These are phyloP conservation scores for Endomychus coccineus DNA, from an alignment of 2,888 invertebrate species.

Conservation along the genomic window DNA sequence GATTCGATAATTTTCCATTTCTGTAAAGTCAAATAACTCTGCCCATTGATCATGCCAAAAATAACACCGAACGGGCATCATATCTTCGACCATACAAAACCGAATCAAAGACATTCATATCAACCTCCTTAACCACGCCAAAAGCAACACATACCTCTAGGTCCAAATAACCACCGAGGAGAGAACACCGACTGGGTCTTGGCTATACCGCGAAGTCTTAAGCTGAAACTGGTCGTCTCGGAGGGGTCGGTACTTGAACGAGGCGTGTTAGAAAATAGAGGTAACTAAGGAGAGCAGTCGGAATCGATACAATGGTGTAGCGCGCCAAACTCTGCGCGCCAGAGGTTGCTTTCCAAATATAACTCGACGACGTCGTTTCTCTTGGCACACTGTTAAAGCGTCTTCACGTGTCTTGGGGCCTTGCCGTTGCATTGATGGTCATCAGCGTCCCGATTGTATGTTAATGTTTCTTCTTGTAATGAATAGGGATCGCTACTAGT, in stretches of 20 bases:
- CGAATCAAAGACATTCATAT: too few relatives aligned
- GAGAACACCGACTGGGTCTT: too few relatives aligned
- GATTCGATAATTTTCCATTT: too few relatives aligned
- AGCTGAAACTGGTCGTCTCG: too few relatives aligned
- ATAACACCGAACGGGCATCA: too few relatives aligned
- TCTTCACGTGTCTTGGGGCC: constrained; percentile 13
- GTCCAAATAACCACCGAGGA: too few relatives aligned
- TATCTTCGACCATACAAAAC: too few relatives aligned
- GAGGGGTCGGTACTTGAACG: constrained; percentile 3
- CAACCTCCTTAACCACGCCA: too few relatives aligned
- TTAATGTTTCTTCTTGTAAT: constrained; percentile 16
- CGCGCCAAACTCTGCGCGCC: constrained; percentile 13
- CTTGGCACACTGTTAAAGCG: constrained; percentile 13
- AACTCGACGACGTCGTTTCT: constrained; percentile 14
- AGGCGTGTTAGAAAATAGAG: constrained; percentile 12
- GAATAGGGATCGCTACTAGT: constrained; percentile 21
- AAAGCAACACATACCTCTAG: too few relatives aligned
- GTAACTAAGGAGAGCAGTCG: constrained; percentile 15
- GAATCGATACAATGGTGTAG: constrained; percentile 12
- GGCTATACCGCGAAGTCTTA: too few relatives aligned
- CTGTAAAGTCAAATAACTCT: too few relatives aligned
- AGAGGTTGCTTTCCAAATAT: constrained; percentile 12
- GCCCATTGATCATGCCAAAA: too few relatives aligned
- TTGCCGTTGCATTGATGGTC: not conserved
- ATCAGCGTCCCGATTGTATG: constrained; percentile 13